These are phyloP conservation scores for Aeoliscus strigatus DNA, from an alignment of 2,797 vertebrate genomes.

Conservation along the genomic window DNA sequence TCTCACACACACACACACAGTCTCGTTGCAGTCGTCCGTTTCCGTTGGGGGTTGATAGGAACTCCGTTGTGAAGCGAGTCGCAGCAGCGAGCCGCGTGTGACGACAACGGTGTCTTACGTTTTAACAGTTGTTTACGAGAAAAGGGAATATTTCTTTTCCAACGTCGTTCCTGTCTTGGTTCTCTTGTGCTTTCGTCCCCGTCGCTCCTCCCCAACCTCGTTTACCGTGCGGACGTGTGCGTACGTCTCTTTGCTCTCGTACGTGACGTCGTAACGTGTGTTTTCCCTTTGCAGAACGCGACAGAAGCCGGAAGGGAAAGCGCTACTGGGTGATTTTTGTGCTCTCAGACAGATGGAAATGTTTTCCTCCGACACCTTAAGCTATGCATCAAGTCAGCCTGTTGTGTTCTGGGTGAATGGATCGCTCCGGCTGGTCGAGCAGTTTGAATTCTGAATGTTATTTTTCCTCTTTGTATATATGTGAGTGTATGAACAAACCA, in stretches of 20 bases:
- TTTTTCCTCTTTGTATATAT: constrained; percentile 32
- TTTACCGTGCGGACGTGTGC: constrained; percentile 42
- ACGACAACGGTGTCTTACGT: constrained; percentile 29
- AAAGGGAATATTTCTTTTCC: constrained; percentile 62
- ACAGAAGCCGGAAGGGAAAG: constrained; percentile 11
- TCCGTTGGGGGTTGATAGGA: too few relatives aligned
- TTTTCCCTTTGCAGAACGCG: constrained; percentile 17
- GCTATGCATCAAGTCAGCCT: constrained; percentile 65
- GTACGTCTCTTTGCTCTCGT: constrained; percentile 11
- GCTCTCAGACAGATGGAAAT: constrained; percentile 39
- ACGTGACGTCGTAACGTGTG: constrained; percentile 9
- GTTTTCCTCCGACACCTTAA: constrained; percentile 55
- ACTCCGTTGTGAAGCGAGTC: constrained; percentile 20
- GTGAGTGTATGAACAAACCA: constrained; percentile 56
- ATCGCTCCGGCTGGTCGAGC: constrained; percentile 15
- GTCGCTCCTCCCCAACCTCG: constrained; percentile 10
- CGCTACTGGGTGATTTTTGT: constrained; percentile 10
- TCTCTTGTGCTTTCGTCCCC: constrained; percentile 26
- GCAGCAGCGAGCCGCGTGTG: constrained; percentile 24
- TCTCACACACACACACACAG: constrained; percentile 31
- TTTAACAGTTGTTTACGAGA: constrained; percentile 59
- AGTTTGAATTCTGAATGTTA: constrained; percentile 26
- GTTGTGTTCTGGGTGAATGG: constrained; percentile 18
- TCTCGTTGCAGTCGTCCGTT: constrained; percentile 13
- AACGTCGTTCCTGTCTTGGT: constrained; percentile 45